These are phyloP conservation scores for Heliconius nattereri DNA, from an alignment of 1,140 invertebrate genomes.

Conservation along the genomic window DNA sequence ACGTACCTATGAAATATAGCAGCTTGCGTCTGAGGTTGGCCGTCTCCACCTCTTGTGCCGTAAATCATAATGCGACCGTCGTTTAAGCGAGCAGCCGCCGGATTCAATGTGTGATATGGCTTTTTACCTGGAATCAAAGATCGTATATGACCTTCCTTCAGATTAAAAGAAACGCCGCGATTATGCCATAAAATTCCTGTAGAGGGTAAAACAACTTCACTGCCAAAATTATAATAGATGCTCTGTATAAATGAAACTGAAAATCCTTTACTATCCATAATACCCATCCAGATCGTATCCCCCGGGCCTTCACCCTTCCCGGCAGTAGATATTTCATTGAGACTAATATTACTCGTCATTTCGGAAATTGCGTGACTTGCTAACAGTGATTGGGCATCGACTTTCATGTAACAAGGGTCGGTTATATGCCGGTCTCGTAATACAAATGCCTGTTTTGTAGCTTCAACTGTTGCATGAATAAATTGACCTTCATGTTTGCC, in stretches of 20 bases:
- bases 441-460: slow-evolving; percentile 69
- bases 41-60: slow-evolving; percentile 70
- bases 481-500: slow-evolving; percentile 69
- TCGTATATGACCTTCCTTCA: slow-evolving; percentile 55
- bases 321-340: slow-evolving; percentile 43
- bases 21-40: slow-evolving; percentile 71
- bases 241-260: slow-evolving; percentile 76
- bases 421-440: slow-evolving; percentile 68
- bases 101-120: slow-evolving; percentile 70
- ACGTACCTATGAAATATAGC: slow-evolving; percentile 72
- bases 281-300: slow-evolving; percentile 73
- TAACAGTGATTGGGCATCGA: slow-evolving; percentile 57
- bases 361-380: slow-evolving; percentile 49
- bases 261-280: slow-evolving; percentile 71
- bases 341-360: slow-evolving; percentile 60
- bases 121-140: slow-evolving; percentile 68
- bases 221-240: slow-evolving; percentile 63
- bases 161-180: slow-evolving; percentile 60
- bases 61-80: slow-evolving; percentile 68
- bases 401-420: slow-evolving; percentile 66
- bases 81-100: slow-evolving; percentile 61
- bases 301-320: slow-evolving; percentile 56
- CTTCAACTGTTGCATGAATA: slow-evolving; percentile 69
- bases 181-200: slow-evolving; percentile 75
- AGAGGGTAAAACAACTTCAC: slow-evolving; percentile 61